Conservation (phyloP, 2,797 vertebrate genomes). For the Chaetodon trifasciatus region DNA sequence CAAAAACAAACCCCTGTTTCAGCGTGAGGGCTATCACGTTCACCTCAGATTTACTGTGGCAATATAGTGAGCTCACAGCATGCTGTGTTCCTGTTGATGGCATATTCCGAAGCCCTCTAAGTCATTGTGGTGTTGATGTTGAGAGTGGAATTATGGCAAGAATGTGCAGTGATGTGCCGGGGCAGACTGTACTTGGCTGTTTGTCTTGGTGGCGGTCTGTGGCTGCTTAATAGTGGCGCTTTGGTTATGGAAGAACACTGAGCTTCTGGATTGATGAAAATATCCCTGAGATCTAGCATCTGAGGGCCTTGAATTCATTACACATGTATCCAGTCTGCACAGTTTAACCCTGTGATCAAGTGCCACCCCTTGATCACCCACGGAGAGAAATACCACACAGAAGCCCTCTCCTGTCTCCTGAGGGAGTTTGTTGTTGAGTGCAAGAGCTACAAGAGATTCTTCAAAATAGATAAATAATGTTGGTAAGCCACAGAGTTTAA, state of each 20-base stretch:
- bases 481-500: constrained; percentile 65
- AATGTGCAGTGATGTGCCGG: constrained; percentile 63
- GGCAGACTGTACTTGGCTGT: constrained; percentile 61
- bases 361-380: constrained; percentile 50
- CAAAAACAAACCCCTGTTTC: constrained; percentile 52
- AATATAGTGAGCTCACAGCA: constrained; percentile 41
- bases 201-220: constrained; percentile 74
- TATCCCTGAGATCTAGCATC: constrained; percentile 65
- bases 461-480: constrained; percentile 73
- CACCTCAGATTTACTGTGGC: constrained; percentile 56
- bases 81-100: constrained; percentile 54
- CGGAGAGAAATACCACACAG: constrained; percentile 74
- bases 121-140: constrained; percentile 68
- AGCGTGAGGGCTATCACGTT: constrained; percentile 32
- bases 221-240: constrained; percentile 68
- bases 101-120: constrained; percentile 61
- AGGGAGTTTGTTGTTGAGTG: constrained; percentile 60
- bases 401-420: constrained; percentile 44
- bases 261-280: constrained; percentile 69
- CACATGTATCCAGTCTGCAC: constrained; percentile 59
- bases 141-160: constrained; percentile 67
- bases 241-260: constrained; percentile 71
- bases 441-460: constrained; percentile 47
- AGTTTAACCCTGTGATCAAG: constrained; percentile 63
- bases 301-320: constrained; percentile 71